Conservation (phyloP, 1,140 invertebrate genomes). For the Meloidogyne exigua region DNA sequence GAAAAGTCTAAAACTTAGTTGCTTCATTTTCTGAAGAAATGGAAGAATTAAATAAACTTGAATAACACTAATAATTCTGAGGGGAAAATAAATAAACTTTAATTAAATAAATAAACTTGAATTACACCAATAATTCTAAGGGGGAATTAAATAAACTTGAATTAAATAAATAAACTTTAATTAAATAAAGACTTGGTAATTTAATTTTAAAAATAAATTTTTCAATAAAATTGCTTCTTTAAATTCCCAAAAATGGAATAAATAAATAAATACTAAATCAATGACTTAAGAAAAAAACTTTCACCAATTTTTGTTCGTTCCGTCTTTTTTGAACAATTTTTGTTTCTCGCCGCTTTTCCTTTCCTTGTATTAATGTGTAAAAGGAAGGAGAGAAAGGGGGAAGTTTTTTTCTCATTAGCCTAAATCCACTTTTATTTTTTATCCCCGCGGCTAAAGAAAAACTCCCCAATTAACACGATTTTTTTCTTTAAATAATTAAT, state of each 20-base stretch:
- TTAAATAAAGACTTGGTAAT: too few relatives aligned
- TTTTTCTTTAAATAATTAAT: too few relatives aligned
- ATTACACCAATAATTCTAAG: too few relatives aligned
- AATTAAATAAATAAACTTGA: too few relatives aligned
- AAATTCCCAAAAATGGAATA: neutral
- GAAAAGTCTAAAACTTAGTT: neutral
- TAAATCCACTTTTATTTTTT: neutral
- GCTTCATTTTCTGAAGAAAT: neutral
- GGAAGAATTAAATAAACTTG: neutral
- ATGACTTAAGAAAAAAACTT: neutral
- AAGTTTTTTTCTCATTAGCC: neutral
- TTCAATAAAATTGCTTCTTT: neutral
- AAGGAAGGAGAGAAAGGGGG: neutral
- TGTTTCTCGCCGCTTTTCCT: conserved; percentile 1
- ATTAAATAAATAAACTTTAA: too few relatives aligned
- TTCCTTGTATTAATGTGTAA: neutral
- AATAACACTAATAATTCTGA: too few relatives aligned
- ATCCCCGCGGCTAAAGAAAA: neutral
- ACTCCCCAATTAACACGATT: too few relatives aligned
- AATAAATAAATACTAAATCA: conserved; percentile 3
- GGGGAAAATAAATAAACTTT: too few relatives aligned
- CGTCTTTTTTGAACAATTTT: neutral
- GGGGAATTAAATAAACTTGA: too few relatives aligned
- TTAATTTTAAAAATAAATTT: too few relatives aligned
- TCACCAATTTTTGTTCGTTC: neutral